phyloP scores from a whole-genome alignment of 2,888 invertebrate species.

The Holacanthella duospinosa region DNA sequence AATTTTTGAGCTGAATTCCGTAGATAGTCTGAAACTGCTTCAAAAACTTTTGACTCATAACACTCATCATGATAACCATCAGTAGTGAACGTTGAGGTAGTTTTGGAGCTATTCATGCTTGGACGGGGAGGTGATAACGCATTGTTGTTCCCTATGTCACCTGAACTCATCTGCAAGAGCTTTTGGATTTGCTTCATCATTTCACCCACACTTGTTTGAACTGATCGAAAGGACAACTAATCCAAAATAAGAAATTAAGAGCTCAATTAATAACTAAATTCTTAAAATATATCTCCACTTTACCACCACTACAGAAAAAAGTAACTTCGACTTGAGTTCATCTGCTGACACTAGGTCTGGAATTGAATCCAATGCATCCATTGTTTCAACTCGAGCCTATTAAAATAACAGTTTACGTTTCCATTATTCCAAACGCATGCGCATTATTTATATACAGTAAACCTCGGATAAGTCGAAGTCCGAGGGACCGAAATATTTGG shows the following conservation, averaged over 20 bases:
- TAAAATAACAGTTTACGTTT: neutral
- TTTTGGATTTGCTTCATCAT: constrained; percentile 62
- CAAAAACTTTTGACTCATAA: constrained; percentile 33
- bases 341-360: constrained; percentile 70
- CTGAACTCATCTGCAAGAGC: constrained; percentile 46
- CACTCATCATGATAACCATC: too few species aligned
- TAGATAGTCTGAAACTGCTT: constrained; percentile 52
- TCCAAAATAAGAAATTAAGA: constrained; percentile 32
- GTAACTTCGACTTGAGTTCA: constrained; percentile 84
- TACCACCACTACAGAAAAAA: constrained; percentile 92
- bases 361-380: constrained; percentile 73
- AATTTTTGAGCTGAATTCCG: constrained; percentile 60
- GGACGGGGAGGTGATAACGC: too few species aligned
- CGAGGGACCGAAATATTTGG: too few species aligned
- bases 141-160: too few species aligned
- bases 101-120: too few species aligned
- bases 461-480: too few species aligned
- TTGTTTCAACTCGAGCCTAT: constrained; percentile 68
- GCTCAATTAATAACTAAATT: neutral
- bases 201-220: constrained; percentile 48
- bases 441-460: too few species aligned
- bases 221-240: constrained; percentile 62
- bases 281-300: constrained; percentile 46
- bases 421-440: neutral
- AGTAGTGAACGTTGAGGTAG: neutral